A percentile compares a stretch with the other conserved stretches of the same genome.
phyloP scores from a whole-genome alignment of 1,140 invertebrate species.

The Euborellia annulipes region DNA sequence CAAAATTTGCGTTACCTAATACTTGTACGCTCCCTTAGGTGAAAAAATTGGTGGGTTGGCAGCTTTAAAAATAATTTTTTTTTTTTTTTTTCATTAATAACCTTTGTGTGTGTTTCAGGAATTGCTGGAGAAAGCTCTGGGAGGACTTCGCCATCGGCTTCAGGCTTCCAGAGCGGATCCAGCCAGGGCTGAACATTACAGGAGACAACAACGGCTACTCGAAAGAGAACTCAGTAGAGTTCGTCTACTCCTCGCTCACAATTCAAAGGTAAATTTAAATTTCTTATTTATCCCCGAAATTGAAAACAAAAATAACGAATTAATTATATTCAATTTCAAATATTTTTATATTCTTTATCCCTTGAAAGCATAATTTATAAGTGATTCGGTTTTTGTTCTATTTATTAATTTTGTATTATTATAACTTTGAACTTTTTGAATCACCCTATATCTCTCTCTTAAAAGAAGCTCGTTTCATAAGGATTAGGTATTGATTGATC shows the following conservation, averaged over 20 bases:
- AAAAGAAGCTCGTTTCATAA: too few relatives aligned
- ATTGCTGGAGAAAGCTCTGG: conserved; percentile 57
- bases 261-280: conserved; percentile 59
- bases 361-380: not conserved
- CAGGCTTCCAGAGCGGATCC: conserved; percentile 40
- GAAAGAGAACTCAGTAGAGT: conserved; percentile 71
- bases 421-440: not conserved
- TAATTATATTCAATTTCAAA: not conserved
- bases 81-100: not conserved
- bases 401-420: not conserved
- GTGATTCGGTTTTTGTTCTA: not conserved
- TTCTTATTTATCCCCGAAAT: not conserved
- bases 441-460: not conserved
- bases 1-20: too few relatives aligned
- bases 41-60: too few relatives aligned
- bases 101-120: conserved; percentile 32
- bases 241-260: conserved; percentile 67
- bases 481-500: too few relatives aligned
- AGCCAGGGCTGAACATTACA: conserved; percentile 47
- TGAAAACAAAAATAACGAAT: too few relatives aligned
- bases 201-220: conserved; percentile 52
- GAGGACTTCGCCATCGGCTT: conserved; percentile 46
- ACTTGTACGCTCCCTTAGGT: too few relatives aligned
- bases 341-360: not conserved
- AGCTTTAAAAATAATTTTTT: too few relatives aligned